These are phyloP conservation scores for Copidosoma aretas DNA, from an alignment of 2,888 invertebrate species.

Conservation along the genomic window DNA sequence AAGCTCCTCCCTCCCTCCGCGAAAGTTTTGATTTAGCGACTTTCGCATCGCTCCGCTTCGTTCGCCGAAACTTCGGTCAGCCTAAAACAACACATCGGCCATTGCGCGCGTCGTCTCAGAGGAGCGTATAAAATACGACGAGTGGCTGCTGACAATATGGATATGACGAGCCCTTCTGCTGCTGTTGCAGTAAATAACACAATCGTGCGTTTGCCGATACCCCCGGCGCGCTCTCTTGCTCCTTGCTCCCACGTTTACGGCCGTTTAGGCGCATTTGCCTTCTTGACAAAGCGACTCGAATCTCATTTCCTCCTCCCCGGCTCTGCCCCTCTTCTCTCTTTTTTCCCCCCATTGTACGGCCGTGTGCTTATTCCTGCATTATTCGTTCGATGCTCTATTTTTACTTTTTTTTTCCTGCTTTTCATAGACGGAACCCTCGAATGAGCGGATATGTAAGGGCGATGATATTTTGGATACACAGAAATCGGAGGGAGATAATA, in stretches of 20 bases:
- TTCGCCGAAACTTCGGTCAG: no score
- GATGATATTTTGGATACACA: no score
- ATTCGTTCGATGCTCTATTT: no score
- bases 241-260: constrained; percentile 56
- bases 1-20: no score
- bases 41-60: constrained; percentile 2
- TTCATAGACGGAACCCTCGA: no score
- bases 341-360: constrained; percentile 14
- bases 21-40: constrained; percentile 37
- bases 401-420: no score
- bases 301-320: constrained; percentile 46
- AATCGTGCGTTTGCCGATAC: constrained; percentile 58
- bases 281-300: constrained; percentile 61
- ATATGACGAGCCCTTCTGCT: background rate
- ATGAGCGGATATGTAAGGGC: no score
- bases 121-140: constrained; percentile 2
- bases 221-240: no score
- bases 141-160: background rate
- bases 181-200: constrained; percentile 42
- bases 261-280: constrained; percentile 60
- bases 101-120: constrained; percentile 15
- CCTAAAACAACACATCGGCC: constrained; percentile 41
- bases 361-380: background rate
- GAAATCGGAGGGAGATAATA: no score
- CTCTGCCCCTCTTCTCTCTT: constrained; percentile 4